Evolutionary conservation across 2,888 invertebrate species (phyloP).

Genomic region (Argyra leucocephala): DNA sequence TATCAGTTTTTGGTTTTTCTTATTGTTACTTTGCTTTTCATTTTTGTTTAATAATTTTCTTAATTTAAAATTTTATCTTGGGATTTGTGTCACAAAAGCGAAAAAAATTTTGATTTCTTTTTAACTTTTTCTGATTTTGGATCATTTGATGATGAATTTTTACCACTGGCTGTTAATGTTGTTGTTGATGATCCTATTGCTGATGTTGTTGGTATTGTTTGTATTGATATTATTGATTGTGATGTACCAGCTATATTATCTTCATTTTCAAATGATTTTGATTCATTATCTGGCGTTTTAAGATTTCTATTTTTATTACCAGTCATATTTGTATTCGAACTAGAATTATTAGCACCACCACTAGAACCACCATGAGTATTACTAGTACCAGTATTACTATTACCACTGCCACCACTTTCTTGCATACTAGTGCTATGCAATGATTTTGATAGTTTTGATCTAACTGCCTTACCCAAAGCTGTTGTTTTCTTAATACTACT

Average conservation of each 20-base stretch:
- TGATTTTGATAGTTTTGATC: conserved; percentile 48
- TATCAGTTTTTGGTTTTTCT: neutral
- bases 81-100: conserved; percentile 44
- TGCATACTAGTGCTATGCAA: conserved; percentile 45
- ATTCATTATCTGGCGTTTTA: conserved; percentile 9
- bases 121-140: conserved; percentile 36
- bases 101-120: conserved; percentile 43
- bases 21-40: too few species aligned
- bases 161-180: conserved; percentile 29
- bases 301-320: neutral
- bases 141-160: conserved; percentile 25
- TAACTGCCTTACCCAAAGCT: conserved; percentile 47
- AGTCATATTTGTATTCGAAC: neutral
- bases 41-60: too few species aligned
- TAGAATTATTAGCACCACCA: neutral
- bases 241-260: neutral
- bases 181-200: too few species aligned
- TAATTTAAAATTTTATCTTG: conserved; percentile 10
- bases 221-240: conserved; percentile 12
- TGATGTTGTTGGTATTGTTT: conserved; percentile 37
- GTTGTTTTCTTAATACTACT: conserved; percentile 47
- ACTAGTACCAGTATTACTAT: neutral
- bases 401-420: conserved; percentile 22
- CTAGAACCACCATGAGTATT: too few species aligned
- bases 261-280: conserved; percentile 12